Conservation (phyloP, 2,797 vertebrate genomes). For the Calcarius lapponicus region DNA sequence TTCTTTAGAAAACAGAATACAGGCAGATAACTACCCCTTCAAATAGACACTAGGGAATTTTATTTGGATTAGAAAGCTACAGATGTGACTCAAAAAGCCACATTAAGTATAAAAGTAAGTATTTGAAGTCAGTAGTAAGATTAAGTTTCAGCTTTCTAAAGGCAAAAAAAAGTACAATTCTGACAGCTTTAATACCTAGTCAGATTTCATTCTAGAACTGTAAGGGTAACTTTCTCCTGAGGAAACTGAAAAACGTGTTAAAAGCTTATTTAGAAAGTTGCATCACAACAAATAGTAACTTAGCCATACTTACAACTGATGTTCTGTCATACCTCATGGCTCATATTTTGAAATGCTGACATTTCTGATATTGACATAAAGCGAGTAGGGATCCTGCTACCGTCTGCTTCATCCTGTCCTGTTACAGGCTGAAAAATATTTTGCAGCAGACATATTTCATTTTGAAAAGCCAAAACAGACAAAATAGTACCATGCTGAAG, state of each 20-base stretch:
- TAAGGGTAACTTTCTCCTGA: not conserved
- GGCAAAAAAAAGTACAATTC: not conserved
- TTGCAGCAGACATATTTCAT: not conserved
- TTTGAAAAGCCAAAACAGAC: not conserved
- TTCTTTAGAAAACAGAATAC: not conserved
- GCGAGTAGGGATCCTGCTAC: slow-evolving; percentile 31
- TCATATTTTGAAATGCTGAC: slow-evolving; percentile 59
- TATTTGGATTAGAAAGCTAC: not conserved
- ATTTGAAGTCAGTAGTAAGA: not conserved
- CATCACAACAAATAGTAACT: not conserved
- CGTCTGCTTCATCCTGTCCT: slow-evolving; percentile 41
- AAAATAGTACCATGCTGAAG: not conserved
- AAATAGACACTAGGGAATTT: not conserved
- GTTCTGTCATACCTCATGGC: slow-evolving; percentile 69
- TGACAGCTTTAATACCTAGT: not conserved
- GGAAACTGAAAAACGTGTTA: not conserved
- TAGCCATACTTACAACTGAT: not conserved
- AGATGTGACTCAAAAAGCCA: not conserved
- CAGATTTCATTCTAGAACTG: not conserved
- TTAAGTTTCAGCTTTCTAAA: not conserved
- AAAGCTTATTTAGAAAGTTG: not conserved
- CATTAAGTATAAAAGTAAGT: not conserved
- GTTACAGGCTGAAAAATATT: slow-evolving; percentile 63
- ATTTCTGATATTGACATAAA: slow-evolving; percentile 64
- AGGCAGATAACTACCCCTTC: not conserved